phyloP scores from a whole-genome alignment of 2,888 invertebrate species.

The Rotaria socialis region DNA sequence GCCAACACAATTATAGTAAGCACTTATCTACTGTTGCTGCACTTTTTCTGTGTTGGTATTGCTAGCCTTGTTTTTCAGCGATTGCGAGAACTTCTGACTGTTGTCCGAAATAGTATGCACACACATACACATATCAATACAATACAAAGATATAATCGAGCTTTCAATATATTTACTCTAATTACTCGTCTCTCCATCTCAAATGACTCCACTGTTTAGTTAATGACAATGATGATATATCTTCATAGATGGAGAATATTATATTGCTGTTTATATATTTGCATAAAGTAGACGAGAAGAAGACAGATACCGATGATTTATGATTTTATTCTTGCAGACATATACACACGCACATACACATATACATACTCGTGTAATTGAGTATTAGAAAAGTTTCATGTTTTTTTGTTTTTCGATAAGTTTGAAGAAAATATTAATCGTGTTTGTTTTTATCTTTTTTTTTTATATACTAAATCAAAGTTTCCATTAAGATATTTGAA shows the following conservation, averaged over 20 bases:
- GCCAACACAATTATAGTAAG: constrained; percentile 18
- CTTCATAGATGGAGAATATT: not conserved
- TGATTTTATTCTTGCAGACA: not conserved
- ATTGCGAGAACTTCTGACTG: not conserved
- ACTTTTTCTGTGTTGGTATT: not conserved
- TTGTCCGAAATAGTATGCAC: not conserved
- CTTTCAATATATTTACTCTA: not conserved
- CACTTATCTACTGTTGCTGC: not conserved
- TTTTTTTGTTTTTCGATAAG: not conserved
- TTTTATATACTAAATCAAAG: too few species aligned
- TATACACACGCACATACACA: not conserved
- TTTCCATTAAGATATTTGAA: not conserved
- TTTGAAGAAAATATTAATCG: not conserved
- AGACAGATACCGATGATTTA: not conserved
- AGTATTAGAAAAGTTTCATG: too few species aligned
- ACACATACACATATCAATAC: too few species aligned
- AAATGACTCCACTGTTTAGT: not conserved
- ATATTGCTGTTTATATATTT: not conserved
- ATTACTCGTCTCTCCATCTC: not conserved
- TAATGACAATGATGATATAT: not conserved
- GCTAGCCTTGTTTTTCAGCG: not conserved
- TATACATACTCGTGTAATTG: too few species aligned
- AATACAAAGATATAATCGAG: not conserved
- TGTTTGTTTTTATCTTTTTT: too few species aligned
- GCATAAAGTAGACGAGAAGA: not conserved